Conservation (phyloP, 2,113 vertebrate genomes). For the Oxyura jamaicensis region DNA sequence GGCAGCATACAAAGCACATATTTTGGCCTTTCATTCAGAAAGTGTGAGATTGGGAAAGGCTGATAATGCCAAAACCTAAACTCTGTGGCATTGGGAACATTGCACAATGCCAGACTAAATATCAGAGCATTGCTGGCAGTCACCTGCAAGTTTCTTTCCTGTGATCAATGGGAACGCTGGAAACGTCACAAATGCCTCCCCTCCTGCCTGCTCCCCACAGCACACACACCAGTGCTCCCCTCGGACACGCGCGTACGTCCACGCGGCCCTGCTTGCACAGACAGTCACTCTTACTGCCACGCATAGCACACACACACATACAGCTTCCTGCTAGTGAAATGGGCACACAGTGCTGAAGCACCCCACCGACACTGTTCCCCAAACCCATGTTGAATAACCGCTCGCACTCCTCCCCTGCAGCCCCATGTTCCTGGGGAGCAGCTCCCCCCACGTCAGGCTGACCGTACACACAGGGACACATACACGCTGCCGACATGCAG, state of each 20-base stretch:
- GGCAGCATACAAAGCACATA: background rate
- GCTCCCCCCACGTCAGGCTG: accelerated
- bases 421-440: background rate
- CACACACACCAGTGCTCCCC: accelerated
- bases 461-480: background rate
- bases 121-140: accelerated
- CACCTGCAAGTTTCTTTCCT: accelerated
- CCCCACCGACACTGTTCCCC: background rate
- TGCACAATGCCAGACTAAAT: background rate
- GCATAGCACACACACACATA: accelerated
- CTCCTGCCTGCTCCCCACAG: too few species aligned
- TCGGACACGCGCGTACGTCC: accelerated
- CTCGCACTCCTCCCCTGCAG: background rate
- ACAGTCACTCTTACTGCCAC: accelerated
- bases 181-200: background rate
- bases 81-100: background rate
- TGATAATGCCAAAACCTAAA: background rate
- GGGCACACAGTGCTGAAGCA: accelerated
- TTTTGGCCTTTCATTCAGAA: background rate
- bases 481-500: background rate
- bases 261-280: accelerated
- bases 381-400: accelerated
- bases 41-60: background rate
- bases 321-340: background rate
- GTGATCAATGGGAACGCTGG: accelerated